These are phyloP conservation scores for Platygyra sinensis DNA, from an alignment of 64 coral and sea anemone species.

Conservation along the genomic window DNA sequence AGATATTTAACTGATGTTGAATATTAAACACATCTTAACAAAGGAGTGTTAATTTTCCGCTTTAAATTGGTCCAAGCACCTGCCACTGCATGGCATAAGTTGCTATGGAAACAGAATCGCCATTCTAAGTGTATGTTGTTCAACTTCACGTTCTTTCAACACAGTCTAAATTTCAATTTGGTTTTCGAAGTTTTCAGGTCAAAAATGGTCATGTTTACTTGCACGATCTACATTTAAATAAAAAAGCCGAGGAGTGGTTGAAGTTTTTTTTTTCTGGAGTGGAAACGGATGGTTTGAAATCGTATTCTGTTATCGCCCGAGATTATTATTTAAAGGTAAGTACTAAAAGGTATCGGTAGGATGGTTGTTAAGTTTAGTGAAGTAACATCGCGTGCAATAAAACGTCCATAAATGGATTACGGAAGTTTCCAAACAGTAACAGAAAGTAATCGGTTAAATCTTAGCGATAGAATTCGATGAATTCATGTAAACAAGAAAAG, in stretches of 20 bases:
- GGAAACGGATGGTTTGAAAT: not conserved
- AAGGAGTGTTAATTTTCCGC: slow-evolving; percentile 2
- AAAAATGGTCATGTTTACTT: not conserved
- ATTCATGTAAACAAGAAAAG: not conserved
- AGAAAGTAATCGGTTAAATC: not conserved
- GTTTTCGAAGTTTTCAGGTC: not conserved
- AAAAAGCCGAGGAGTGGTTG: not conserved
- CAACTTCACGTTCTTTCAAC: not conserved
- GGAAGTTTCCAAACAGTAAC: not conserved
- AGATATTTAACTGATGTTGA: not conserved
- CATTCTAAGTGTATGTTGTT: not conserved
- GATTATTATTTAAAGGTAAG: not conserved
- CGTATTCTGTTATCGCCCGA: not conserved
- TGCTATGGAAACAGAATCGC: not conserved
- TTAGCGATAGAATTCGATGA: not conserved
- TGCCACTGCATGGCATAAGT: not conserved
- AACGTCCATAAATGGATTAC: no score
- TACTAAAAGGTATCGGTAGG: not conserved
- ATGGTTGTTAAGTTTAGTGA: not conserved
- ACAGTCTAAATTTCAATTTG: not conserved
- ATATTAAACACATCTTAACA: not conserved
- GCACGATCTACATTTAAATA: not conserved
- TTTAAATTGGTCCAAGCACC: not conserved
- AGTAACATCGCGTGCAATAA: no score
- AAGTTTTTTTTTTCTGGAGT: not conserved